Percentiles rank a stretch among this genome's conserved stretches.
Evolutionary conservation across 1,140 invertebrate genomes (phyloP).

Genomic region (Bacillus rossius): DNA sequence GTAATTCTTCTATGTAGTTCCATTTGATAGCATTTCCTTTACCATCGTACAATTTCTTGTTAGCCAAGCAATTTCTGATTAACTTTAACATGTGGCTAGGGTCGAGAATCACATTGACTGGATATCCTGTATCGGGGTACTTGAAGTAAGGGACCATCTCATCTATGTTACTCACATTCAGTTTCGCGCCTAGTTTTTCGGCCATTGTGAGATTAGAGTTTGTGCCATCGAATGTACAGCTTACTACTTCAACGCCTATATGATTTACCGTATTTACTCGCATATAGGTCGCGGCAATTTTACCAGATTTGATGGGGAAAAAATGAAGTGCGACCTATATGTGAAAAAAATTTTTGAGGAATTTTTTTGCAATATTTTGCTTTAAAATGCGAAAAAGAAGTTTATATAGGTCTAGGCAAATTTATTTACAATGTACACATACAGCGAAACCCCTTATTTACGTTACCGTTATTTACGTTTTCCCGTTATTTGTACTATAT

Average conservation of each 20-base stretch:
- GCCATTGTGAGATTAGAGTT: background rate
- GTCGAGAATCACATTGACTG: background rate
- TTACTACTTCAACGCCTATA: background rate
- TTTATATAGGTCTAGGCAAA: too few relatives aligned
- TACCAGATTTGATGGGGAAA: too few relatives aligned
- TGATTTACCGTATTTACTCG: too few relatives aligned
- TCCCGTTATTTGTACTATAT: too few relatives aligned
- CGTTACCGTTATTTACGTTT: too few relatives aligned
- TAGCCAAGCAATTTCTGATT: background rate
- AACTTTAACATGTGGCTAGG: constrained; percentile 12
- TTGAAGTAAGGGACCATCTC: background rate
- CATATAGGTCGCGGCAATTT: too few relatives aligned
- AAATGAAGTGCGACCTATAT: too few relatives aligned
- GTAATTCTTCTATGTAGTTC: background rate
- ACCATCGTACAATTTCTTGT: constrained; percentile 5
- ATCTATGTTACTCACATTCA: background rate
- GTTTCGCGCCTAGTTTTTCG: background rate
- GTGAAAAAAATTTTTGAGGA: too few relatives aligned
- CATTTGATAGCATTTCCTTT: background rate
- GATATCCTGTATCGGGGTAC: background rate
- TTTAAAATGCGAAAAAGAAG: too few relatives aligned
- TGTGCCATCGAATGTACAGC: background rate
- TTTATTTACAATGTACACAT: too few relatives aligned
- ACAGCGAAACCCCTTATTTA: too few relatives aligned
- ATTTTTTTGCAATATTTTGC: too few relatives aligned